Base-by-base conservation (phyloP, 2,113 vertebrate genomes). In the Cyanistes caeruleus region DNA sequence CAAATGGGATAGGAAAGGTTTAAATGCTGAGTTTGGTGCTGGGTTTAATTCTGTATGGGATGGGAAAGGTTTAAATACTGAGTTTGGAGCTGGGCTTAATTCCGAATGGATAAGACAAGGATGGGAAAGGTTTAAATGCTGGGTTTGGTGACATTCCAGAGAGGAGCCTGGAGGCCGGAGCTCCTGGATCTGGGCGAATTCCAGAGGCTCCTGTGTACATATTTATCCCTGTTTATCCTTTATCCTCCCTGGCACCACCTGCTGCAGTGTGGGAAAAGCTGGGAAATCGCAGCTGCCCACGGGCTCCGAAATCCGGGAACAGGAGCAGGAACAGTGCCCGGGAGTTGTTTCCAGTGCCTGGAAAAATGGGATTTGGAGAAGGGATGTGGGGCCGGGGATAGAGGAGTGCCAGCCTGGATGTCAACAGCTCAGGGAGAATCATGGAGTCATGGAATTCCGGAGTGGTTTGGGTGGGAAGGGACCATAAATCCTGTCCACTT, bases 301-400 rank as follows among this genome's bases (percentile, higher is more conserved):
- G 2, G 5, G 22, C 81, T 77, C 31, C 11, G 28, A 25, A 78
- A 81, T 14, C 33, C 5, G 12, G 83, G 89, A 73, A 49, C 2
- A 11, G 7, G 37, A 84, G 81, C 81, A 8, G 81, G 48, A 72
- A 51, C 87, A 8, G 89, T 0, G 8, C 77, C 73, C 3, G 4
- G 2, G 5, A 81, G 43, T 1, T 21, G 62, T 8, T 78, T 7
- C 59, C 75, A 43, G 48, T 7, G 51, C 33, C 49, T 43, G 44
- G 48, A 41, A 51, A 76, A 67, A 27, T 0, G 27, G 39, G 44
- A 2, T 75, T 51, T 28, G 20, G 87, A 14, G 22, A 13, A 43
- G 75, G 18, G 78, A 7, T 0, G 20, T 0, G 46, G 64, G 64
- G 69, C 15, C 0, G 0, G 39, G 82, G 24, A 31, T 3, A 3